Percentiles rank a stretch among this genome's conserved stretches.
Conservation (phyloP, 2,888 invertebrate species). For the Archaeoteleia sp. region DNA sequence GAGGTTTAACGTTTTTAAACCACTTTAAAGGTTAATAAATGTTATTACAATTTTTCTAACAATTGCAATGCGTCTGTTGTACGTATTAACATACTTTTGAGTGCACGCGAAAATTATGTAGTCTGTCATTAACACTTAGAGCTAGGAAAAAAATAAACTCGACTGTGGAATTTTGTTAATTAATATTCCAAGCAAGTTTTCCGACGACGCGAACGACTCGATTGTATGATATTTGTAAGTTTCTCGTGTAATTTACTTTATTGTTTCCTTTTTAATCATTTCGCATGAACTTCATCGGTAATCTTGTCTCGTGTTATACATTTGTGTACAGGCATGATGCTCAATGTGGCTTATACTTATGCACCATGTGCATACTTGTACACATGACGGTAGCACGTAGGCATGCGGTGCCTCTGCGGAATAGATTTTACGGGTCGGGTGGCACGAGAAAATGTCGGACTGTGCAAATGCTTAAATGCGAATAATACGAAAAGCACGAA, state of each 20-base stretch:
- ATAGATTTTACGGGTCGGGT: constrained; percentile 42
- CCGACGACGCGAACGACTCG: too few relatives aligned
- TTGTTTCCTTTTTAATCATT: constrained; percentile 15
- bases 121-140: too few relatives aligned
- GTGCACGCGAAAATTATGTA: too few relatives aligned
- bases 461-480: constrained; percentile 17
- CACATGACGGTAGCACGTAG: constrained; percentile 41
- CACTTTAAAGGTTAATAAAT: too few relatives aligned
- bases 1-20: too few relatives aligned
- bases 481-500: constrained; percentile 31
- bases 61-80: too few relatives aligned
- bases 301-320: constrained; percentile 30
- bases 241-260: constrained; percentile 1
- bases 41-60: too few relatives aligned
- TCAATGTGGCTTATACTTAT: constrained; percentile 24
- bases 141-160: too few relatives aligned
- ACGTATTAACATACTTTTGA: too few relatives aligned
- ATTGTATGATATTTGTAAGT: too few relatives aligned
- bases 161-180: too few relatives aligned
- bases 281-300: constrained; percentile 24
- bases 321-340: constrained; percentile 16
- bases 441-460: constrained; percentile 27
- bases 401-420: constrained; percentile 38
- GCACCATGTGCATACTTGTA: constrained; percentile 26
- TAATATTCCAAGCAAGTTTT: too few relatives aligned